phyloP scores from a whole-genome alignment of 37 sponge, comb jelly and placozoan species.

The Spongilla lacustris region DNA sequence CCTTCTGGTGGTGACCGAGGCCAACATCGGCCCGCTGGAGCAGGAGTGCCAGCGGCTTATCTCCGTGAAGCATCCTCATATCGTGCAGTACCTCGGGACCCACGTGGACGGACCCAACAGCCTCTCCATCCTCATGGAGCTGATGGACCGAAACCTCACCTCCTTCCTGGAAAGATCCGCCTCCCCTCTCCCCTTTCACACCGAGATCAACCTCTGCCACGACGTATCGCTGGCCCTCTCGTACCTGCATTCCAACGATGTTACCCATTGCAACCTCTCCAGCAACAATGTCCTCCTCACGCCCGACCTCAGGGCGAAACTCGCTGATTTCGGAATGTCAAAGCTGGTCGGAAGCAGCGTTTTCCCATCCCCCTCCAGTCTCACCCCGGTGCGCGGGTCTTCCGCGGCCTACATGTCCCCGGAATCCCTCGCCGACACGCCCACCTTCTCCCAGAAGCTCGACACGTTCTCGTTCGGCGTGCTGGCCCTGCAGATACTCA shows the following conservation, averaged over 20 bases:
- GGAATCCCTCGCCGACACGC: conserved; percentile 10
- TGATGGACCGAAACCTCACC: neutral
- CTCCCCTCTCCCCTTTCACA: conserved; percentile 5
- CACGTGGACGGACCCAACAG: neutral
- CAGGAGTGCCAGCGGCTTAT: neutral
- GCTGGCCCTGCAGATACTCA: conserved; percentile 17
- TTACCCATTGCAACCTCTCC: conserved; percentile 21
- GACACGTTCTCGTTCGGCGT: conserved; percentile 38
- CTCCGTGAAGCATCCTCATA: neutral
- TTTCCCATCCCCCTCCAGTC: neutral
- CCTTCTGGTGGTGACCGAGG: neutral
- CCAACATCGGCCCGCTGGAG: neutral
- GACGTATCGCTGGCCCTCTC: conserved; percentile 20
- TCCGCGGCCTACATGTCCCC: conserved; percentile 34
- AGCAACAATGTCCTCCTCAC: conserved; percentile 14
- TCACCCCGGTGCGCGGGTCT: neutral
- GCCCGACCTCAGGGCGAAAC: conserved; percentile 13
- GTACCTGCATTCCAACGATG: conserved; percentile 7
- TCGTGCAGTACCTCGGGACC: neutral
- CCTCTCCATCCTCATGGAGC: neutral
- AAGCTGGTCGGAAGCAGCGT: neutral
- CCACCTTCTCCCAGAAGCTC: neutral
- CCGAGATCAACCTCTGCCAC: conserved; percentile 18
- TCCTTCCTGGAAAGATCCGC: neutral
- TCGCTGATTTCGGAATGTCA: conserved; percentile 14